phyloP scores from a whole-genome alignment of 2,797 vertebrate genomes.

The Amblyopsis hoosieri region DNA sequence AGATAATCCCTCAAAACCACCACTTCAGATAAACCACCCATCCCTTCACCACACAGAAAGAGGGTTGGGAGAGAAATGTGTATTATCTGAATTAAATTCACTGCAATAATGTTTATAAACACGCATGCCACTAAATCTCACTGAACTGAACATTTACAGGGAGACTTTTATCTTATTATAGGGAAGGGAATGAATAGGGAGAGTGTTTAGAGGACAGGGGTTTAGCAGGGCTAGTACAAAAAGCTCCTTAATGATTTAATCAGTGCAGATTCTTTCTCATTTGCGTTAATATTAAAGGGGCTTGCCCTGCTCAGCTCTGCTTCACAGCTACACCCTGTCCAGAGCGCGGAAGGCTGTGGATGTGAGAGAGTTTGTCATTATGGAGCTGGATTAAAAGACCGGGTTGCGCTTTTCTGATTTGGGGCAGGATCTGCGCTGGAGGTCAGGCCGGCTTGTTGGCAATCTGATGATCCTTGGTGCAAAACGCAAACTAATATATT shows the following conservation, averaged over 20 bases:
- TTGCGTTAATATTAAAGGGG: constrained; percentile 59
- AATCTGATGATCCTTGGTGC: constrained; percentile 60
- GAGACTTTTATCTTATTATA: background rate
- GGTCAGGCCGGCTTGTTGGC: constrained; percentile 55
- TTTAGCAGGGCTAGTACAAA: constrained; percentile 60
- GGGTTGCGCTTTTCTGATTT: constrained; percentile 75
- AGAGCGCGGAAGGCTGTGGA: constrained; percentile 28
- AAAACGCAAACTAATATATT: constrained; percentile 36
- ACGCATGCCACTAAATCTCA: constrained; percentile 13
- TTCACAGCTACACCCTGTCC: constrained; percentile 21
- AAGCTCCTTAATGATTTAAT: constrained; percentile 81
- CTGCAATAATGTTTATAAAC: too few relatives aligned
- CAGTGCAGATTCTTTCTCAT: constrained; percentile 73
- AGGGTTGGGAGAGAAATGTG: constrained; percentile 23
- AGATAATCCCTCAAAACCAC: constrained; percentile 68
- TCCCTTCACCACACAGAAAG: constrained; percentile 42
- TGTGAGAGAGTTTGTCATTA: constrained; percentile 67
- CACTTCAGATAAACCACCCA: constrained; percentile 35
- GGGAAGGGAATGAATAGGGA: constrained; percentile 10
- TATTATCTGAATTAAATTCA: background rate
- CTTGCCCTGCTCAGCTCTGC: constrained; percentile 26
- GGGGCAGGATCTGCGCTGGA: constrained; percentile 56
- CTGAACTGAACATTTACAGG: constrained; percentile 12
- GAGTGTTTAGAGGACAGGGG: constrained; percentile 58
- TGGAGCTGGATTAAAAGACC: constrained; percentile 68